Percentiles rank a stretch among this genome's conserved stretches.
Conservation (phyloP, 2,888 invertebrate genomes). For the Germaria angustata region DNA sequence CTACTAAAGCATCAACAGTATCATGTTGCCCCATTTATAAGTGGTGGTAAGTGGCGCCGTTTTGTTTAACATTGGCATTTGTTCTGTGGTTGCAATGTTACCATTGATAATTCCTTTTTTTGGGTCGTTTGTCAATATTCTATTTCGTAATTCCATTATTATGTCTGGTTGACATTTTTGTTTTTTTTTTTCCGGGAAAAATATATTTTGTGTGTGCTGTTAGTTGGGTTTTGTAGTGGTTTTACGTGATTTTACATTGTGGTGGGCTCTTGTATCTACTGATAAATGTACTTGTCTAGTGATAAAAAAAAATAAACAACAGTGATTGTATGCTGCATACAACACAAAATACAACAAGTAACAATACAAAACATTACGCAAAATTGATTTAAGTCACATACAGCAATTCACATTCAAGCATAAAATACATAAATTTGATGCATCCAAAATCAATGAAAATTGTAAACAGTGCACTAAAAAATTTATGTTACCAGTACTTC, state of each 20-base stretch:
- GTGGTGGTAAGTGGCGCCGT: conserved; percentile 58
- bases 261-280: conserved; percentile 50
- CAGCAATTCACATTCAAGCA: not conserved
- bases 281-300: conserved; percentile 63
- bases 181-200: not conserved
- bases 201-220: not conserved
- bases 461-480: not conserved
- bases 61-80: conserved; percentile 49
- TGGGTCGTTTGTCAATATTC: conserved; percentile 33
- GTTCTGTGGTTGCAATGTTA: conserved; percentile 54
- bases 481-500: not conserved
- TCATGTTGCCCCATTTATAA: conserved; percentile 46
- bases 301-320: conserved; percentile 21
- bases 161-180: conserved; percentile 39
- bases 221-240: conserved; percentile 29
- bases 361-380: conserved; percentile 40
- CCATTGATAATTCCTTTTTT: conserved; percentile 11
- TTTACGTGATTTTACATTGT: conserved; percentile 60
- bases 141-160: conserved; percentile 57
- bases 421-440: not conserved
- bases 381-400: conserved; percentile 40
- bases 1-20: too few species aligned
- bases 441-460: conserved; percentile 25
- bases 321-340: not conserved
- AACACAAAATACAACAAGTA: conserved; percentile 39